Percentiles rank a stretch among this genome's conserved stretches.
Evolutionary conservation across 2,113 vertebrate species (phyloP).

Genomic region (Suricata suricatta): DNA sequence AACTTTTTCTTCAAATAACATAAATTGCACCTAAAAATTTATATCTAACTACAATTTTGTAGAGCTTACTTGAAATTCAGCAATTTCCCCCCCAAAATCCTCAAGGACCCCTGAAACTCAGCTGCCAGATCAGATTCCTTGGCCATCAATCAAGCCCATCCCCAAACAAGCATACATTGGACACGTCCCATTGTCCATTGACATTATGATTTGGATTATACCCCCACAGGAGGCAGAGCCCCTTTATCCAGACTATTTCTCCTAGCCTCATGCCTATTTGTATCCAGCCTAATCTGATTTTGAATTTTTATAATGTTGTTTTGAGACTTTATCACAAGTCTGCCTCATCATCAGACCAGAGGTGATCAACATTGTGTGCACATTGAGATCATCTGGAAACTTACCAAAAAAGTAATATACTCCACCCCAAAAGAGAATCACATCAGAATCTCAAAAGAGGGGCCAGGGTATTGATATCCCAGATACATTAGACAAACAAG

Average conservation of each 20-base stretch:
- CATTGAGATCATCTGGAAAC: background rate
- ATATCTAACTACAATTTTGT: background rate
- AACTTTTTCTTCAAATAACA: slow-evolving; percentile 15
- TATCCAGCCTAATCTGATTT: background rate
- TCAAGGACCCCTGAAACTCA: background rate
- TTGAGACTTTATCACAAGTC: background rate
- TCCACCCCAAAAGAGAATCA: background rate
- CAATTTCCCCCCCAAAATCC: background rate
- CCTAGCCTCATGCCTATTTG: background rate
- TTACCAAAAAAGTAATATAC: background rate
- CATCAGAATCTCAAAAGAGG: background rate
- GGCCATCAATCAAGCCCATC: background rate
- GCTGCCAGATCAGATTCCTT: background rate
- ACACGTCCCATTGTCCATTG: background rate
- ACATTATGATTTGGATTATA: background rate
- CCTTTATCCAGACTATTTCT: background rate
- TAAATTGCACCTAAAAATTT: background rate
- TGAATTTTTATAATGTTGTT: background rate
- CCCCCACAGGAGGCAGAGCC: background rate
- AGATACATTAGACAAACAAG: background rate
- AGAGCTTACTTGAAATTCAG: background rate
- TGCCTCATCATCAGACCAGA: background rate
- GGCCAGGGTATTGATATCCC: background rate
- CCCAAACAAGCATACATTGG: background rate
- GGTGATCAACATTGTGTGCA: background rate